Conservation (phyloP, 92 coral and sea anemone genomes). For the Heliopora coerulea region DNA sequence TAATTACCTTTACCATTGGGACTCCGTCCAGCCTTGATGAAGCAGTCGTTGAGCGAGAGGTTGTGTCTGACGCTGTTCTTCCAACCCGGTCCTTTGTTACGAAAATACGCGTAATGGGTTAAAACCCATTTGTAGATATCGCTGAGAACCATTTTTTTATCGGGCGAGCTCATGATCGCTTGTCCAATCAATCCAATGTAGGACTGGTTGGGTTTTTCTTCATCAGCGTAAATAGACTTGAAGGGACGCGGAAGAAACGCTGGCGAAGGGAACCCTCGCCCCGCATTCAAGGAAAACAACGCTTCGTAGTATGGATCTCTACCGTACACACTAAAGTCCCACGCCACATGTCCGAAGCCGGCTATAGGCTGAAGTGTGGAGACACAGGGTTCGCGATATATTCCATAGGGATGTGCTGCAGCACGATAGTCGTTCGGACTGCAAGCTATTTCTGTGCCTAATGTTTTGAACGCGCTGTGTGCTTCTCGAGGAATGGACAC, state of each 20-base stretch:
- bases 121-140: conserved; percentile 60
- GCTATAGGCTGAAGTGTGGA: conserved; percentile 21
- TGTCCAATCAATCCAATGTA: conserved; percentile 58
- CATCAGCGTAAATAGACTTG: conserved; percentile 37
- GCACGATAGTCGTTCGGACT: not conserved
- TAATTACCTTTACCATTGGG: conserved; percentile 57
- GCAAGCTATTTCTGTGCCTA: conserved; percentile 13
- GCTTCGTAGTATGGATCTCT: conserved; percentile 24
- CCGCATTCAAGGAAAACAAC: conserved; percentile 16
- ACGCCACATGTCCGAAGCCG: conserved; percentile 15
- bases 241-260: conserved; percentile 27
- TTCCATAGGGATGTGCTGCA: not conserved
- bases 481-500: conserved; percentile 24
- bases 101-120: conserved; percentile 54
- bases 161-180: conserved; percentile 57
- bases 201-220: conserved; percentile 58
- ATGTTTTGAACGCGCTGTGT: not conserved
- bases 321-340: conserved; percentile 6
- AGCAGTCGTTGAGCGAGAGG: conserved; percentile 54
- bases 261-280: conserved; percentile 15
- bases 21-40: conserved; percentile 58
- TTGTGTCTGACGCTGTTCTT: conserved; percentile 58
- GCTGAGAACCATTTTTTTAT: conserved; percentile 51
- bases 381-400: conserved; percentile 7
- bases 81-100: conserved; percentile 65